Evolutionary conservation across 2,888 invertebrate species (phyloP), one percentile per base, ranked within the genome.

Genomic region (Lasioglossum calceatum): DNA sequence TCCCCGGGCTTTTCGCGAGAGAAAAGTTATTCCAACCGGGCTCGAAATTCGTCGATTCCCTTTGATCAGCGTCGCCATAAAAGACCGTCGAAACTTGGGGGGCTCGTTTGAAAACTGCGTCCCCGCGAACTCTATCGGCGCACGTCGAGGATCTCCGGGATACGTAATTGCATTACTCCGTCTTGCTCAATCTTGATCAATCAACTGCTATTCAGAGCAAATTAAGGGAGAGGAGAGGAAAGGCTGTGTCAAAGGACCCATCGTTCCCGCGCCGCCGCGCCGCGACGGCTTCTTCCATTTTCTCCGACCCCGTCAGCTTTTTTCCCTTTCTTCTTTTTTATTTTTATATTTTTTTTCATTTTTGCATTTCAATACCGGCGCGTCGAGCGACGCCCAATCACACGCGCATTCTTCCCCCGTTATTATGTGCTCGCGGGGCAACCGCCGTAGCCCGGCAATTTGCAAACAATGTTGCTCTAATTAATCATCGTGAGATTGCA

Each of bases 181-280:
- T 85, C 86, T 88, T 86, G 86, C 87, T 87, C 91, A 84, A 90
- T 90, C 87, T 91, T 90, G 91, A 91, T 91, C 91, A 91, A 91
- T 91, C 91, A 91, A 89, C 88, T 36, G 91, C 90, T 90, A 91
- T 91, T 91, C 91, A 91, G 85, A 79, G 84, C 39, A 86, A 89
- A 91, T 91, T 91, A 91, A 84, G 88, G 86, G 71, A 32, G 76
- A n/a, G 58, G 58, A 58, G 76, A 64, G 84, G 74, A 82, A 81
- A 72, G 70, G 64, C 50, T 78, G 44, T 74, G 84, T 84, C 84
- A 88, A 91, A 88, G 83, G 76, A 87, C 58, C 81, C 82, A 80
- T 82, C 84, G 67, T 67, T 75, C 70, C 85, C 72, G 54, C 61
- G 58, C 12, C 58, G 58, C 58, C n/a, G 58, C 58, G 14, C 14